Percentiles rank a stretch among this genome's conserved stretches.
Conservation (phyloP, 2,797 vertebrate genomes). For the Monodelphis domestica region DNA sequence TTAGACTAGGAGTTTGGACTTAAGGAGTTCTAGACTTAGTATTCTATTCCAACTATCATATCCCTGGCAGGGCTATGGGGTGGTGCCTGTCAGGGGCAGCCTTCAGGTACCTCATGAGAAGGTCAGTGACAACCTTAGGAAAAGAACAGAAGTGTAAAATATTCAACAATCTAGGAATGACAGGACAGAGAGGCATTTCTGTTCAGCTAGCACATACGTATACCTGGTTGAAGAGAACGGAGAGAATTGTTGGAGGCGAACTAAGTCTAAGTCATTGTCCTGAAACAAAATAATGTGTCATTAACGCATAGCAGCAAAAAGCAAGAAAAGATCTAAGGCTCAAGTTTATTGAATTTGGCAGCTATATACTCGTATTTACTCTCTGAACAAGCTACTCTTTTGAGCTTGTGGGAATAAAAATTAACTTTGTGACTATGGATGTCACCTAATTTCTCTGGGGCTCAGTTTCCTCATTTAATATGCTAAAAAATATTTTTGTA, state of each 20-base stretch:
- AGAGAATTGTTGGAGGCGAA: neutral
- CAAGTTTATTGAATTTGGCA: neutral
- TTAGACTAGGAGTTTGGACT: neutral
- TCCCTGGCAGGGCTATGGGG: neutral
- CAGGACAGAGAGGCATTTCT: neutral
- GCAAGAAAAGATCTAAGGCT: neutral
- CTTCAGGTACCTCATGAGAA: neutral
- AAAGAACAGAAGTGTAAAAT: neutral
- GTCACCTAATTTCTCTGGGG: neutral
- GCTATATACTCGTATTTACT: neutral
- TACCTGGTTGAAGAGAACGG: neutral
- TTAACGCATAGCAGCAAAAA: neutral
- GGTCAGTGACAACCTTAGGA: neutral
- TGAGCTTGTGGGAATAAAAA: neutral
- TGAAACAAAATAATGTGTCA: neutral
- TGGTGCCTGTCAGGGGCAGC: neutral
- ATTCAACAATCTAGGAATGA: neutral
- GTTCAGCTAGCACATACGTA: neutral
- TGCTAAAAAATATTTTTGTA: neutral
- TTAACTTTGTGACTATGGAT: neutral
- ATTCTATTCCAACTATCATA: neutral
- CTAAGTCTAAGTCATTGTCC: neutral
- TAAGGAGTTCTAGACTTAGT: neutral
- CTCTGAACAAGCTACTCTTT: neutral
- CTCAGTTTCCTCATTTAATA: neutral